phyloP scores from a whole-genome alignment of 2,888 invertebrate species.

The Pyrocoelia pectoralis region DNA sequence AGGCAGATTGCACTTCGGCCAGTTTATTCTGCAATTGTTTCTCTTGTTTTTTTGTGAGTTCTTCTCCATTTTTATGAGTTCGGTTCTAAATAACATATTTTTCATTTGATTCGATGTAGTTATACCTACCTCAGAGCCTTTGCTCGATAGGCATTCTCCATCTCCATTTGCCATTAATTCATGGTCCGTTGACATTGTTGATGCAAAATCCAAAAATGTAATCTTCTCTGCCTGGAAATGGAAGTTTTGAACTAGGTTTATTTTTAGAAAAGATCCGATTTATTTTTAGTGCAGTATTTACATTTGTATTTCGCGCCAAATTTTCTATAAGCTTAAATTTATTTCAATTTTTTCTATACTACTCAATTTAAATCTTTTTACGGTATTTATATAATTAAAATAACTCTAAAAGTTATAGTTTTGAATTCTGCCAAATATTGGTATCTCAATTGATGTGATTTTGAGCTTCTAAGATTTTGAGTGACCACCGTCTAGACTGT shows the following conservation, averaged over 20 bases:
- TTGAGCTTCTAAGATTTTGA: too few relatives aligned
- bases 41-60: background rate
- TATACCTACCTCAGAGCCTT: background rate
- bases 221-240: too few relatives aligned
- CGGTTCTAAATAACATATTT: background rate
- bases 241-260: slow-evolving; percentile 38
- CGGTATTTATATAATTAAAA: too few relatives aligned
- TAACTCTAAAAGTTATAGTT: too few relatives aligned
- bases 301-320: slow-evolving; percentile 47
- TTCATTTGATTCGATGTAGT: background rate
- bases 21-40: slow-evolving; percentile 17
- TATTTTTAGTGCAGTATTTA: slow-evolving; percentile 45
- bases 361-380: too few relatives aligned
- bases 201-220: background rate
- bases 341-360: background rate
- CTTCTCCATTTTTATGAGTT: slow-evolving; percentile 12
- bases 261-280: slow-evolving; percentile 45
- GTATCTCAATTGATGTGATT: too few relatives aligned
- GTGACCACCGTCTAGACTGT: too few relatives aligned
- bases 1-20: slow-evolving; percentile 17
- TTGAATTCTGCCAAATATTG: too few relatives aligned
- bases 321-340: slow-evolving; percentile 13
- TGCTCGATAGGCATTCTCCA: background rate
- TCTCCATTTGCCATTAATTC: background rate
- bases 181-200: background rate